Conservation (phyloP, 2,888 invertebrate genomes). For the Hypsopygia costalis region DNA sequence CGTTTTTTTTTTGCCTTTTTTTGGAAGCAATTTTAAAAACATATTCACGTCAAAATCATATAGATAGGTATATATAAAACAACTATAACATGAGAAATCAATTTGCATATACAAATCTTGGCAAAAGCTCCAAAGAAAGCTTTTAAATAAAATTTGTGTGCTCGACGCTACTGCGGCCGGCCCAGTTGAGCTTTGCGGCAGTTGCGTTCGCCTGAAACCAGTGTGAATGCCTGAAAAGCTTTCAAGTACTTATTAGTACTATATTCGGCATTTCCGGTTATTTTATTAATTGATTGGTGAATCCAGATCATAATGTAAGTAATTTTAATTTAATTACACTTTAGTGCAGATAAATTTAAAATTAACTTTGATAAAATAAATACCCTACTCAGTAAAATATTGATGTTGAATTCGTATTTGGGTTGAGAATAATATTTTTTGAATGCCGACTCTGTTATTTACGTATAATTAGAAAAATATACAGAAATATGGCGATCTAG, state of each 20-base stretch:
- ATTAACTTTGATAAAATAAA: too few relatives aligned
- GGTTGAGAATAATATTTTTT: too few relatives aligned
- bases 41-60: too few relatives aligned
- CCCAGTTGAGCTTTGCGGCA: slow-evolving; percentile 65
- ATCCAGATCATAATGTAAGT: slow-evolving; percentile 16
- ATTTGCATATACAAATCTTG: slow-evolving; percentile 7
- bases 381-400: too few relatives aligned
- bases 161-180: slow-evolving; percentile 68
- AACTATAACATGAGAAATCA: neutral
- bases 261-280: neutral
- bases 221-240: slow-evolving; percentile 11
- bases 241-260: slow-evolving; percentile 2
- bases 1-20: too few relatives aligned
- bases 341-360: too few relatives aligned
- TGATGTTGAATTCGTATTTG: too few relatives aligned
- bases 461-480: too few relatives aligned
- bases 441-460: too few relatives aligned
- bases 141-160: slow-evolving; percentile 36
- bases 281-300: neutral
- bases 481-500: too few relatives aligned
- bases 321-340: neutral
- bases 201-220: slow-evolving; percentile 42
- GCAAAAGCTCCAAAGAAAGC: slow-evolving; percentile 30
- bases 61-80: too few relatives aligned
- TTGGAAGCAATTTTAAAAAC: too few relatives aligned